phyloP scores from a whole-genome alignment of 1,140 invertebrate species.

The Aphaenogaster rudis region DNA sequence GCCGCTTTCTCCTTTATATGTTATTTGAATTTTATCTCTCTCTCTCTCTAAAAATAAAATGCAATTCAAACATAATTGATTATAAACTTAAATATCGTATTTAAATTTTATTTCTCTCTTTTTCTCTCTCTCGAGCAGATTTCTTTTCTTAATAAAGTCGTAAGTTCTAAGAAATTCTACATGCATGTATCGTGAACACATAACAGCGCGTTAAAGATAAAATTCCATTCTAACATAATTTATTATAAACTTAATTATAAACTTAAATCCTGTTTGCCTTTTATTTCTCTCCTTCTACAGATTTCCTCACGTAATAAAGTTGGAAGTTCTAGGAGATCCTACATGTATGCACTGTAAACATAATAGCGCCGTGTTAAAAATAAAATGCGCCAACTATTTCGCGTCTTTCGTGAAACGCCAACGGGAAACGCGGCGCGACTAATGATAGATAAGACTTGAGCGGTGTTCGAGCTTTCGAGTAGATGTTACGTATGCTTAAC shows the following conservation, averaged over 20 bases:
- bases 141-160: neutral
- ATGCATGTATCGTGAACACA: neutral
- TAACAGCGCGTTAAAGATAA: neutral
- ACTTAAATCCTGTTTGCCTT: too few relatives aligned
- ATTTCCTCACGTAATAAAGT: neutral
- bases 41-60: neutral
- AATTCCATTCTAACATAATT: too few relatives aligned
- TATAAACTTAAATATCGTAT: too few relatives aligned
- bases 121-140: neutral
- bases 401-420: constrained; percentile 4
- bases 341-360: neutral
- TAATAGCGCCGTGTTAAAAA: neutral
- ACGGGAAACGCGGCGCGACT: neutral
- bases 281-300: neutral
- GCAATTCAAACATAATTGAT: too few relatives aligned
- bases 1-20: too few relatives aligned
- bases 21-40: too few relatives aligned
- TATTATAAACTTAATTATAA: too few relatives aligned
- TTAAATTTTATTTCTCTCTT: too few relatives aligned
- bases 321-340: neutral
- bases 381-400: neutral
- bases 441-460: constrained; percentile 30
- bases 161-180: neutral
- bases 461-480: constrained; percentile 15
- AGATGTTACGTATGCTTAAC: constrained; percentile 30